Evolutionary conservation across 2,888 invertebrate species (phyloP).

Genomic region (Proisotoma minuta): DNA sequence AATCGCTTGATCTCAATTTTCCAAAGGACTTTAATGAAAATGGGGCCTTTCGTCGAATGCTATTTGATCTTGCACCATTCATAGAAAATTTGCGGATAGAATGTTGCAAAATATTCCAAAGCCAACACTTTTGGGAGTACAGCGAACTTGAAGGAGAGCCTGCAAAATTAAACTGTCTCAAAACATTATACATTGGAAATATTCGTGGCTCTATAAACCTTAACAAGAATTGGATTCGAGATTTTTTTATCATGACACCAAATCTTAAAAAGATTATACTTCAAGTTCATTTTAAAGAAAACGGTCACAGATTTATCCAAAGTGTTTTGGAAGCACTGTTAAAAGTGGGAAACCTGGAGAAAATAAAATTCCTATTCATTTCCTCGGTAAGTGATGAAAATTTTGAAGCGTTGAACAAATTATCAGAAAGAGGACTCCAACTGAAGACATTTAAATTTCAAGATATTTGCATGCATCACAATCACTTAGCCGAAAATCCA

Average conservation of each 20-base stretch:
- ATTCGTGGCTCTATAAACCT: conserved; percentile 22
- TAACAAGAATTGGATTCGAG: conserved; percentile 22
- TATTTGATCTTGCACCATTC: conserved; percentile 18
- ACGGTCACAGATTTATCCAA: conserved; percentile 30
- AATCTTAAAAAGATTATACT: conserved; percentile 29
- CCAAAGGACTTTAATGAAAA: conserved; percentile 27
- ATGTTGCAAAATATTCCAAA: conserved; percentile 31
- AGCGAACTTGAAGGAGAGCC: conserved; percentile 1
- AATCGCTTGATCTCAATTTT: conserved; percentile 28
- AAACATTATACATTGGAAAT: conserved; percentile 30
- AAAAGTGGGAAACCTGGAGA: conserved; percentile 14
- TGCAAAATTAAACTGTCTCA: background rate
- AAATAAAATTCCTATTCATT: conserved; percentile 25
- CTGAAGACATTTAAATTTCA: conserved; percentile 30
- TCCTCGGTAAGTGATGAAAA: conserved; percentile 30
- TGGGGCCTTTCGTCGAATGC: conserved; percentile 18
- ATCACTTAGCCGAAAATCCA: conserved; percentile 18
- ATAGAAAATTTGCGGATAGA: conserved; percentile 29
- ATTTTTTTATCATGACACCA: conserved; percentile 30
- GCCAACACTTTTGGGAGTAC: conserved; percentile 9
- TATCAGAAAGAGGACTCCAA: conserved; percentile 27
- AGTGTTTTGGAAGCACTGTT: conserved; percentile 23
- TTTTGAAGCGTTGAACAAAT: conserved; percentile 21
- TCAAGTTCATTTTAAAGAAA: conserved; percentile 35
- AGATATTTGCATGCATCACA: conserved; percentile 28